Percentiles rank a stretch among this genome's conserved stretches.
Conservation (phyloP, 53 echinoderm and acorn worm species). For the Echinarachnius parma region DNA sequence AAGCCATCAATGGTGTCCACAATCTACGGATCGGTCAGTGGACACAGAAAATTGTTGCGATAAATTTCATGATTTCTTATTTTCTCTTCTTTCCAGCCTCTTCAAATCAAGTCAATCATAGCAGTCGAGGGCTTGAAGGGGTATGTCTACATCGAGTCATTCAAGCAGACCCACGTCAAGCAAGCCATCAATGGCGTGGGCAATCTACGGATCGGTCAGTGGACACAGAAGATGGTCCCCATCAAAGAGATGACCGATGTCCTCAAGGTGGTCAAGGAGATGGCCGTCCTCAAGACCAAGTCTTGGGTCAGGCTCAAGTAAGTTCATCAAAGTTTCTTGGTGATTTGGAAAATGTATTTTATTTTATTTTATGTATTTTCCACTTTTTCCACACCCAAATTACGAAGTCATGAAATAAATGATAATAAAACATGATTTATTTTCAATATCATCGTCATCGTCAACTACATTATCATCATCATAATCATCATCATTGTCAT, state of each 20-base stretch:
- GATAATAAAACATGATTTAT: too few relatives aligned
- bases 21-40: slow-evolving; percentile 85
- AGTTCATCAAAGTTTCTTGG: slow-evolving; percentile 49
- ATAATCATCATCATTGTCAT: too few relatives aligned
- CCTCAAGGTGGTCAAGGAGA: slow-evolving; percentile 89
- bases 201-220: slow-evolving; percentile 82
- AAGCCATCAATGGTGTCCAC: slow-evolving; percentile 89
- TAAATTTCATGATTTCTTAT: not conserved
- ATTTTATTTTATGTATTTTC: too few relatives aligned
- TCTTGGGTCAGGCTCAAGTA: slow-evolving; percentile 97
- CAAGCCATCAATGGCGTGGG: slow-evolving; percentile 94
- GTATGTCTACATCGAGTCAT: slow-evolving; percentile 90
- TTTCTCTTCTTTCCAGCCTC: slow-evolving; percentile 56
- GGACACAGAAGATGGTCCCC: slow-evolving; percentile 97
- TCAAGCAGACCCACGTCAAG: slow-evolving; percentile 98
- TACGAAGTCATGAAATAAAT: too few relatives aligned
- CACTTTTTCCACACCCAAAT: too few relatives aligned
- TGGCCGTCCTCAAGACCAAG: slow-evolving; percentile 64
- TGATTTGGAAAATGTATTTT: too few relatives aligned
- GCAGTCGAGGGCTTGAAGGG: slow-evolving; percentile 95
- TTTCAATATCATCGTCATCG: too few relatives aligned
- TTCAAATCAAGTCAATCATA: slow-evolving; percentile 93
- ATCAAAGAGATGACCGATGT: slow-evolving; percentile 99
- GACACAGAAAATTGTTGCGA: slow-evolving; percentile 84
- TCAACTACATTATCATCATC: too few relatives aligned